A percentile compares a stretch with the other conserved stretches of the same genome.
Conservation (phyloP, 2,888 invertebrate genomes). For the Alitta virens region DNA sequence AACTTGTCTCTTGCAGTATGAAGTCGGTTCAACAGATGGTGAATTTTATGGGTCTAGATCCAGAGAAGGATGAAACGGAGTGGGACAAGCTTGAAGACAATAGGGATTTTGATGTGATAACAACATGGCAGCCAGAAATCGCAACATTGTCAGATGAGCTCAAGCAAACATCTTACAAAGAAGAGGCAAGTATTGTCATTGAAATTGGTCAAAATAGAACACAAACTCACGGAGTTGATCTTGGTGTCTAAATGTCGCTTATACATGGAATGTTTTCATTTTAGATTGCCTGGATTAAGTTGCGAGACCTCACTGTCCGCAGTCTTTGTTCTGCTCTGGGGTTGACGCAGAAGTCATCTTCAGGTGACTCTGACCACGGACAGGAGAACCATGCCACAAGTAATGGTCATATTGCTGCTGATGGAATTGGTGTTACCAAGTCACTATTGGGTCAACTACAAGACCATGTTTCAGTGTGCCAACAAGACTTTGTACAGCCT, state of each 20-base stretch:
- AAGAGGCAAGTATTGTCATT: constrained; percentile 7
- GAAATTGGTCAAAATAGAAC: no score
- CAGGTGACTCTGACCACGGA: no score
- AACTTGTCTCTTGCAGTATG: constrained; percentile 47
- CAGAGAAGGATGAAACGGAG: constrained; percentile 64
- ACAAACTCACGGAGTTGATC: no score
- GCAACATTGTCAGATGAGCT: constrained; percentile 31
- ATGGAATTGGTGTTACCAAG: no score
- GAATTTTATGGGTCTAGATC: constrained; percentile 64
- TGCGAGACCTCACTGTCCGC: constrained; percentile 54
- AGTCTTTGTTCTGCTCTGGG: constrained; percentile 42
- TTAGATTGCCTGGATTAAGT: constrained; percentile 45
- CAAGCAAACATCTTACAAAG: not conserved
- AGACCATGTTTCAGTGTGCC: no score
- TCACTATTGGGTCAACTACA: no score
- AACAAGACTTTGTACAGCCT: no score
- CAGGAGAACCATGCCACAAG: no score
- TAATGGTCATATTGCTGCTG: no score
- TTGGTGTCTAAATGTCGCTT: no score
- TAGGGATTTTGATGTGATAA: constrained; percentile 72
- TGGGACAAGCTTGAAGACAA: constrained; percentile 70
- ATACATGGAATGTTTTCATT: not conserved
- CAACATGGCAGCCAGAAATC: constrained; percentile 65
- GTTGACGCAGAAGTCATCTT: constrained; percentile 15
- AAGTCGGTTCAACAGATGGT: constrained; percentile 60